A percentile compares a stretch with the other conserved stretches of the same genome.
These are phyloP conservation scores for Pristionchus exspectatus DNA, from an alignment of 2,888 invertebrate genomes.

Conservation along the genomic window DNA sequence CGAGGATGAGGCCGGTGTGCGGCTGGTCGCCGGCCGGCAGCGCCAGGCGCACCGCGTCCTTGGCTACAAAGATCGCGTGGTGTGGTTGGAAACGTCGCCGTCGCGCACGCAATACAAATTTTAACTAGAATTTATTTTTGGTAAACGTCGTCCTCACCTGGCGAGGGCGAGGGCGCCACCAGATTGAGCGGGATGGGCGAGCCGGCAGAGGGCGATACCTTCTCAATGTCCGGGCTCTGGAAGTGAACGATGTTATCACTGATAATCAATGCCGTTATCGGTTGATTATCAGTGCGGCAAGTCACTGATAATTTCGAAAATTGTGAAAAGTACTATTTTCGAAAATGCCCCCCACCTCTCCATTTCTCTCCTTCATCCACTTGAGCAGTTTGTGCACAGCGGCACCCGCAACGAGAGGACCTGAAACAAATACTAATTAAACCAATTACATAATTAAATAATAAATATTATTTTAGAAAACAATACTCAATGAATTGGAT, in stretches of 20 bases:
- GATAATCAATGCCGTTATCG: not conserved
- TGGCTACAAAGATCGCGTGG: not conserved
- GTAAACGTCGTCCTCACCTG: conserved; percentile 41
- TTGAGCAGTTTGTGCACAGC: conserved; percentile 74
- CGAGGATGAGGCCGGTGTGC: conserved; percentile 15
- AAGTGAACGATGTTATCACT: not conserved
- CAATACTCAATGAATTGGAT: too few relatives aligned
- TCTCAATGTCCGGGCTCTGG: conserved; percentile 34
- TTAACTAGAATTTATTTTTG: not conserved
- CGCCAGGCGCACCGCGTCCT: conserved; percentile 22
- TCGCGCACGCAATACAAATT: conserved; percentile 1
- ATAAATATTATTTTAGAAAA: too few relatives aligned
- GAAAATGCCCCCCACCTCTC: not conserved
- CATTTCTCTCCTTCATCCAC: conserved; percentile 61
- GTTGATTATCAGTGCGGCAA: too few relatives aligned
- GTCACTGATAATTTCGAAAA: too few relatives aligned
- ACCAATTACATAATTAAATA: not conserved
- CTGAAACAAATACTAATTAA: not conserved
- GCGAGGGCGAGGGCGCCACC: not conserved
- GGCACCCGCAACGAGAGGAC: conserved; percentile 84
- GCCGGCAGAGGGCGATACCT: not conserved
- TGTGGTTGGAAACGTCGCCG: conserved; percentile 26
- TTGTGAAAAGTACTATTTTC: not conserved
- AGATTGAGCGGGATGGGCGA: conserved; percentile 25
- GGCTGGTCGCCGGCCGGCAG: conserved; percentile 46